phyloP scores from a whole-genome alignment of 2,797 vertebrate species.

The Diplodus sargus region DNA sequence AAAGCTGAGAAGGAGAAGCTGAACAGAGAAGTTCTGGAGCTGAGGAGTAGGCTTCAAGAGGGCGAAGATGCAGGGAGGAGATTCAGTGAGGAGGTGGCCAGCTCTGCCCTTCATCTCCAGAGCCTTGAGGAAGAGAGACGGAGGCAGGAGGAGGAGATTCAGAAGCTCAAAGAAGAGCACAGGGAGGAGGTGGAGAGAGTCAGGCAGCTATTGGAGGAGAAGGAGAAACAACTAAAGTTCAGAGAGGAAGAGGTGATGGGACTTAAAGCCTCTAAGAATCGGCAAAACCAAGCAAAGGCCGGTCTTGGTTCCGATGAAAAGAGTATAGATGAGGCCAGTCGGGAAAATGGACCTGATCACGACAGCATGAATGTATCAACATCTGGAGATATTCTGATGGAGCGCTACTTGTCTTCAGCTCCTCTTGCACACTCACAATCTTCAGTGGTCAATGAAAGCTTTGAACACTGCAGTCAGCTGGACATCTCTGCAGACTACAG shows the following conservation, averaged over 20 bases:
- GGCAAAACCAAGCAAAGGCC: constrained; percentile 70
- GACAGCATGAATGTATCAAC: constrained; percentile 55
- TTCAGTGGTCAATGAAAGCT: constrained; percentile 70
- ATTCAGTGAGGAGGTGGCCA: constrained; percentile 61
- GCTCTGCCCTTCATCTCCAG: constrained; percentile 64
- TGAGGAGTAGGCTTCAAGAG: constrained; percentile 74
- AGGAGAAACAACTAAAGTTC: constrained; percentile 68
- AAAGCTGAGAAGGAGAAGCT: constrained; percentile 86
- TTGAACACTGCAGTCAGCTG: constrained; percentile 68
- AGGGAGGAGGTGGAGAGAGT: constrained; percentile 65
- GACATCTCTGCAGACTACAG: constrained; percentile 76
- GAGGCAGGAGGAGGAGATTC: constrained; percentile 68
- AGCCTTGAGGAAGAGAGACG: constrained; percentile 71
- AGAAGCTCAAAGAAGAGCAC: constrained; percentile 66
- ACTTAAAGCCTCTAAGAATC: constrained; percentile 74
- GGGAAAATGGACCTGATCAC: constrained; percentile 52
- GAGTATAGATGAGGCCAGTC: constrained; percentile 25
- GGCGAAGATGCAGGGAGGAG: constrained; percentile 69
- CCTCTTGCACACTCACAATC: constrained; percentile 56
- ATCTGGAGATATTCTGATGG: constrained; percentile 78
- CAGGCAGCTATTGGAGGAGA: constrained; percentile 71
- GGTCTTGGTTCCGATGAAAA: constrained; percentile 35
- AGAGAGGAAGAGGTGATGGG: constrained; percentile 66
- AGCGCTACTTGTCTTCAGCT: constrained; percentile 83
- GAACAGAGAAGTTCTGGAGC: constrained; percentile 81